Percentiles rank a stretch among this genome's conserved stretches.
These are phyloP conservation scores for Notocelia uddmanniana DNA, from an alignment of 2,888 invertebrate species.

Conservation along the genomic window DNA sequence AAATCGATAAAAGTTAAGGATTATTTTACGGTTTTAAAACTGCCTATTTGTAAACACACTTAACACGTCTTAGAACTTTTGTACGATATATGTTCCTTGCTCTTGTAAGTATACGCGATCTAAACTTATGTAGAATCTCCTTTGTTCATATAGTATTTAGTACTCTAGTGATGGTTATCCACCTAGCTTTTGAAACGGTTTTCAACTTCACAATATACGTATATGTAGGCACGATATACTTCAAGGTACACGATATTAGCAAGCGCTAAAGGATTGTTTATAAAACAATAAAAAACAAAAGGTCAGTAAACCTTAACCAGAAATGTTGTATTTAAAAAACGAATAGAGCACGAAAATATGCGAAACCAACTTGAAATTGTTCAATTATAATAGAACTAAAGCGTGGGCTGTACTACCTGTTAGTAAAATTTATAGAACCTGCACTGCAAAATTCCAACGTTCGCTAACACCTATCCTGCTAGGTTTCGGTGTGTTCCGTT, in stretches of 20 bases:
- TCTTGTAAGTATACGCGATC: too few species aligned
- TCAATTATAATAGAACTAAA: background rate
- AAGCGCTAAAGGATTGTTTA: background rate
- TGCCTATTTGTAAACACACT: too few species aligned
- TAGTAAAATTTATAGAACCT: slow-evolving; percentile 4
- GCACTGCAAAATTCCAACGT: slow-evolving; percentile 8
- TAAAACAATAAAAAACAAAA: background rate
- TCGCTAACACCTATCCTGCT: background rate
- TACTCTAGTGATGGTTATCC: too few species aligned
- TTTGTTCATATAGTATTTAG: too few species aligned
- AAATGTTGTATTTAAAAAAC: background rate
- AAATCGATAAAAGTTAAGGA: background rate
- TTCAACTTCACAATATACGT: too few species aligned
- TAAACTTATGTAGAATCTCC: too few species aligned
- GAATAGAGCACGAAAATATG: background rate
- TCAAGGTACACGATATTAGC: background rate
- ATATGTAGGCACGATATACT: too few species aligned
- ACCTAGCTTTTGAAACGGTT: too few species aligned
- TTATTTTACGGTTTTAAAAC: too few species aligned
- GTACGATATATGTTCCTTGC: too few species aligned
- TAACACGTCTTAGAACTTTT: too few species aligned
- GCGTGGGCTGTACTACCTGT: background rate
- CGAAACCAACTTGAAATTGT: background rate
- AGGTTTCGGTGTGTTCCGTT: background rate
- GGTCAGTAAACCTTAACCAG: background rate